phyloP scores from a whole-genome alignment of 2,113 vertebrate genomes.

The Pluvianellus socialis region DNA sequence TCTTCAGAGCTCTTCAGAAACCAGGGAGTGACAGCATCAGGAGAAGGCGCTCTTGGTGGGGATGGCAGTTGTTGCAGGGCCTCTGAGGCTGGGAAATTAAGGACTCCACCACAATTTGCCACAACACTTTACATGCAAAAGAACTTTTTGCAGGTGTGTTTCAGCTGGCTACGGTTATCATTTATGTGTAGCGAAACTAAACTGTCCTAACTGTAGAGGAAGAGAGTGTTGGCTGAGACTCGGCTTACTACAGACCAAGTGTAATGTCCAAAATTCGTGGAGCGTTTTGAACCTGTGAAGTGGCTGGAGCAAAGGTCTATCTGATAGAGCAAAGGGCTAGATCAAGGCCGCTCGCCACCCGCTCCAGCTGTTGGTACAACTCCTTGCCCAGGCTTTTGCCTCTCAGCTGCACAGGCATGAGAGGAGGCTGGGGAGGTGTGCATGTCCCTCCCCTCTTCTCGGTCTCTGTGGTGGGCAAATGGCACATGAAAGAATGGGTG shows the following conservation, averaged over 20 bases:
- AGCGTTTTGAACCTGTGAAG: background rate
- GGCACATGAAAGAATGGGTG: background rate
- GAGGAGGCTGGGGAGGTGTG: background rate
- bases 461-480: accelerated
- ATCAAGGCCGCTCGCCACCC: background rate
- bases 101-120: background rate
- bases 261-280: background rate
- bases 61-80: background rate
- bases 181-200: background rate
- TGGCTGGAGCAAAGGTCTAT: background rate
- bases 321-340: background rate
- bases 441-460: background rate
- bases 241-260: background rate
- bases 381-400: background rate
- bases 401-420: accelerated
- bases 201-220: background rate
- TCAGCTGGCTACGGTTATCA: background rate
- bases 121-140: background rate
- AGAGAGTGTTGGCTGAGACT: background rate
- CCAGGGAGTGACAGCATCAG: background rate
- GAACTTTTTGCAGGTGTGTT: background rate
- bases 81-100: background rate
- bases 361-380: background rate
- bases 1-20: background rate
- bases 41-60: background rate